A percentile compares a stretch with the other conserved stretches of the same genome.
Conservation (phyloP, 1,140 invertebrate species). For the Drosophila pallidifrons region DNA sequence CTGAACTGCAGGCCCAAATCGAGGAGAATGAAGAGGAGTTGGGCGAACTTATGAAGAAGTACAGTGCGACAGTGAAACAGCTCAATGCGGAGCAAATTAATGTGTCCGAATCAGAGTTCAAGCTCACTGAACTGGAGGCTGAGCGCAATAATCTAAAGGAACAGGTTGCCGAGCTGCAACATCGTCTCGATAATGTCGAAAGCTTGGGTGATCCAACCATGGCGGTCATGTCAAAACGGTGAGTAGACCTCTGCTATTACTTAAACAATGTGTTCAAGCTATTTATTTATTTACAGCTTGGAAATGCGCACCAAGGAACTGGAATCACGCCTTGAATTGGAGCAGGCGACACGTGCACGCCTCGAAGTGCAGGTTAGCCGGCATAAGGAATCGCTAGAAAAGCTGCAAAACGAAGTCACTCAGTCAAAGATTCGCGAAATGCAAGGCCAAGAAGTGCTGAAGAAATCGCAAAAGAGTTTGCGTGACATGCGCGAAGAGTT, state of each 20-base stretch:
- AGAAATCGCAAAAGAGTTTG: conserved; percentile 89
- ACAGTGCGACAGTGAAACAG: conserved; percentile 94
- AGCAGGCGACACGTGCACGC: conserved; percentile 92
- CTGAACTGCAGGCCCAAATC: conserved; percentile 92
- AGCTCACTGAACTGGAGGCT: conserved; percentile 91
- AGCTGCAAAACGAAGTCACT: conserved; percentile 90
- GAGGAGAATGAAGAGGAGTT: conserved; percentile 97
- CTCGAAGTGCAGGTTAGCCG: conserved; percentile 93
- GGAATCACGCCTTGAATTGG: conserved; percentile 95
- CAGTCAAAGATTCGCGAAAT: conserved; percentile 90
- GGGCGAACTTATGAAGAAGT: conserved; percentile 96
- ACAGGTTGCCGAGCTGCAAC: conserved; percentile 90
- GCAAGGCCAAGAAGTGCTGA: conserved; percentile 90
- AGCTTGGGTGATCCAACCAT: conserved; percentile 91
- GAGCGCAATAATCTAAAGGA: conserved; percentile 92
- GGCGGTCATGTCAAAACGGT: conserved; percentile 89
- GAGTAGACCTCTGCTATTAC: conserved; percentile 8
- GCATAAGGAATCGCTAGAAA: conserved; percentile 93
- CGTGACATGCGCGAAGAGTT: conserved; percentile 91
- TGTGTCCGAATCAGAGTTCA: conserved; percentile 92
- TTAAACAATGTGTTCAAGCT: not conserved
- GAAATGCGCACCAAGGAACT: conserved; percentile 94
- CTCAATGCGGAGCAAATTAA: conserved; percentile 93
- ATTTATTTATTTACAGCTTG: conserved; percentile 83
- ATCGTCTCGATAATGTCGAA: conserved; percentile 92